phyloP scores from a whole-genome alignment of 2,113 vertebrate species.

The Barnardius zonarius region DNA sequence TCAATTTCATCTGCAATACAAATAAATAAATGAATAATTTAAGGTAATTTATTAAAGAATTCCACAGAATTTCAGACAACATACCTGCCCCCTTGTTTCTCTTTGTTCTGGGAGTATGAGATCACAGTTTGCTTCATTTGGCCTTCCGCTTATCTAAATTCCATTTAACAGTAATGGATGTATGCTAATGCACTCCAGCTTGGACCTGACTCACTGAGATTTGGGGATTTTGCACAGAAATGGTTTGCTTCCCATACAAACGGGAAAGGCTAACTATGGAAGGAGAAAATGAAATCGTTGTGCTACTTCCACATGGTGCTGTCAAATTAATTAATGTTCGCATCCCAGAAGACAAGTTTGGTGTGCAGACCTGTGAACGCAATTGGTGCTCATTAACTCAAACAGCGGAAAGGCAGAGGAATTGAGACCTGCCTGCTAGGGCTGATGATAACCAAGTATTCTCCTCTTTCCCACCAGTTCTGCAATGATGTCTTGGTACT shows the following conservation, averaged over 20 bases:
- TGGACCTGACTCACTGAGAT: neutral
- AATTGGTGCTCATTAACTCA: rapidly evolving
- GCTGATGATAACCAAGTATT: neutral
- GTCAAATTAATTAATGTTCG: neutral
- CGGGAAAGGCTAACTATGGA: neutral
- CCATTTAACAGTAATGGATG: neutral
- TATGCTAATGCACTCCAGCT: neutral
- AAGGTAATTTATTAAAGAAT: neutral
- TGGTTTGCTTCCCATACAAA: neutral
- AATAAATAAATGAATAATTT: neutral
- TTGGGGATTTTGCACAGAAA: neutral
- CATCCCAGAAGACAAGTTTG: neutral
- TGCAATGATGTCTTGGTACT: neutral
- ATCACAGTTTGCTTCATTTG: neutral
- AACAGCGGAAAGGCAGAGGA: neutral
- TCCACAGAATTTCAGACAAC: neutral
- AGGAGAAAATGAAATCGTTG: neutral
- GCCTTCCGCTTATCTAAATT: neutral
- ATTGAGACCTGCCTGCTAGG: neutral
- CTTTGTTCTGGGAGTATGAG: neutral
- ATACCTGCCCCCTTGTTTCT: neutral
- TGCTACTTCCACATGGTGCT: neutral
- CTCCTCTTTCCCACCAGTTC: neutral
- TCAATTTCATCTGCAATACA: neutral
- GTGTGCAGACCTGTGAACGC: neutral